phyloP scores from a whole-genome alignment of 2,888 invertebrate genomes.

The Aelia acuminata region DNA sequence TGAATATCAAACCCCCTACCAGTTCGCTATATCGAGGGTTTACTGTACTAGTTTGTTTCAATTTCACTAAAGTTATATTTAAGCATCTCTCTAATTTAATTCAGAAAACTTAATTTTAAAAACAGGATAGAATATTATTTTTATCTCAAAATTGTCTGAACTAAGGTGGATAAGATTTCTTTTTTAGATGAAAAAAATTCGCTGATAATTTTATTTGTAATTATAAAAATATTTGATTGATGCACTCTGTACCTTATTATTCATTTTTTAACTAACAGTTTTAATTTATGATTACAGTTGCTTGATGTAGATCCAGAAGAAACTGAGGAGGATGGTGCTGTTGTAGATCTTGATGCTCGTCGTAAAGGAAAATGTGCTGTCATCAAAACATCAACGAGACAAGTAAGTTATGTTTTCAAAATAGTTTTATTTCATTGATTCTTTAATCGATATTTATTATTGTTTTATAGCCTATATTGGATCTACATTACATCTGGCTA shows the following conservation, averaged over 20 bases:
- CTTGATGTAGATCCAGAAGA: conserved; percentile 98
- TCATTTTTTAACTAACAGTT: neutral
- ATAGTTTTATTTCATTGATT: neutral
- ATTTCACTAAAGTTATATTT: too few relatives aligned
- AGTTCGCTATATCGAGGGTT: too few relatives aligned
- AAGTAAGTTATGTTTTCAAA: conserved; percentile 68
- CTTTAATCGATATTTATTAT: neutral
- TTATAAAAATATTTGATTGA: neutral
- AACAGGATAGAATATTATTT: too few relatives aligned
- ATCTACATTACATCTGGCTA: too few relatives aligned
- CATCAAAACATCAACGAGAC: conserved; percentile 97
- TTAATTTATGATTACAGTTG: conserved; percentile 70
- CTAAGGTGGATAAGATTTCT: neutral
- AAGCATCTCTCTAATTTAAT: too few relatives aligned
- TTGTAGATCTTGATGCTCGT: conserved; percentile 97
- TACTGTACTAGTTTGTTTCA: too few relatives aligned
- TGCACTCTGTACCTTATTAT: neutral
- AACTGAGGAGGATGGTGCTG: conserved; percentile 96
- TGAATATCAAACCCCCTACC: too few relatives aligned
- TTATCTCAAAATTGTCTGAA: too few relatives aligned
- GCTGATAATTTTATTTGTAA: neutral
- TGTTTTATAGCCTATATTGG: neutral
- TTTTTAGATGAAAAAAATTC: neutral
- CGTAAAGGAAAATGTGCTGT: conserved; percentile 99
- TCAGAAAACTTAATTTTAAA: too few relatives aligned